Evolutionary conservation across 2,888 invertebrate species (phyloP), one percentile per base, ranked within the genome.

Genomic region (Drosophila neonasuta): DNA sequence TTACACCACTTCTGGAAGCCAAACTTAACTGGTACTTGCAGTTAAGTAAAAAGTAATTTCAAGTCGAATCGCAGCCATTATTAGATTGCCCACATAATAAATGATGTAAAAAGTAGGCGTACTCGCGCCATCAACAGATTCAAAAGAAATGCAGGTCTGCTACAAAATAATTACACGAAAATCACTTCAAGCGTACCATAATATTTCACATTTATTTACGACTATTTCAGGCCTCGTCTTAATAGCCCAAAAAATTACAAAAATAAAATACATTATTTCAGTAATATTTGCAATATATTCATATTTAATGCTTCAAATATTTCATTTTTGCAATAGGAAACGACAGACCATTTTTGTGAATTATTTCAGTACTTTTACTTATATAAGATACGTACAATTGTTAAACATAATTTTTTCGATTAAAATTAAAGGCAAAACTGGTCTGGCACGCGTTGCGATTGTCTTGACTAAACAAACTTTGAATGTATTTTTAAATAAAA

Each of bases 101-200:
- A 84, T 86, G 73, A 84, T 79, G 87, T 86, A 86, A 80, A 80
- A 71, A 70, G 79, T 70, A 44, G 79, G 85, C 68, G 78, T 46
- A 56, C 42, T 66, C 13, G 13, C 41, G 17, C 41, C 39, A 71
- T 56, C 46, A 36, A 30, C 44, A 62, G 44, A 46, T 67, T 51
- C 36, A 24, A 34, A 56, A 55, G 56, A 56, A 76, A 74, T 54
- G n/a, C 24, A 32, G 44, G 45, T 24, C 24, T 24, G 62, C 52
- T 17, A 44, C 29, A 41, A 51, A 62, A 73, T 50, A 55, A 55
- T 61, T 55, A 39, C 57, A 61, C 46, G 15, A 45, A 74, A 63
- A 60, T 59, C 44, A 51, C 56, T 48, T 64, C 58, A 46, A 61
- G 69, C 78, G 51, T 68, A 46, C 42, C 1, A 24, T 59, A 56